Percentiles rank a stretch among this genome's conserved stretches.
These are phyloP conservation scores for Limenitis arthemis DNA, from an alignment of 2,888 invertebrate species.

Conservation along the genomic window DNA sequence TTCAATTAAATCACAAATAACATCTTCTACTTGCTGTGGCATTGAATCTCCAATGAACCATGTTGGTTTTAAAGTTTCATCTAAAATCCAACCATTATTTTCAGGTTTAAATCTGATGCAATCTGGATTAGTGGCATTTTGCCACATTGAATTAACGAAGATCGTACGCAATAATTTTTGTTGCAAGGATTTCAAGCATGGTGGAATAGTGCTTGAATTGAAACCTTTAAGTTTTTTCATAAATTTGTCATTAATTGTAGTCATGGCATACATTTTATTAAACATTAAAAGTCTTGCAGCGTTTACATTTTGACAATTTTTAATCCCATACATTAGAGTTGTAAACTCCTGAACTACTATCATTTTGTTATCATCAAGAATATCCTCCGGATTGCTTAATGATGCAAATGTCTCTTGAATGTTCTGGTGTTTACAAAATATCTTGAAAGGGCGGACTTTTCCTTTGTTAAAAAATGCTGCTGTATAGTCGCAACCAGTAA, in stretches of 20 bases:
- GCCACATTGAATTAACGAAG: not conserved
- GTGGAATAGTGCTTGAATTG: not conserved
- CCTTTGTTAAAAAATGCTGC: not conserved
- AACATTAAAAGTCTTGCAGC: not conserved
- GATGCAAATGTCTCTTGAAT: not conserved
- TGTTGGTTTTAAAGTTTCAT: too few species aligned
- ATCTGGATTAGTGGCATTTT: too few species aligned
- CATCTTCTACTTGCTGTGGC: too few species aligned
- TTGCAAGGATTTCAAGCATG: not conserved
- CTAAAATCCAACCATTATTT: too few species aligned
- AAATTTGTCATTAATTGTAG: not conserved
- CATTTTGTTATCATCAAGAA: not conserved
- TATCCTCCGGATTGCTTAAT: not conserved
- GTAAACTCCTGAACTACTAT: not conserved
- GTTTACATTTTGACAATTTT: not conserved
- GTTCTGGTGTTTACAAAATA: not conserved
- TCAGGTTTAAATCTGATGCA: too few species aligned
- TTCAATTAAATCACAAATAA: too few species aligned
- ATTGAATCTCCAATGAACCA: too few species aligned
- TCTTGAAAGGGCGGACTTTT: not conserved
- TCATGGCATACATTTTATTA: not conserved
- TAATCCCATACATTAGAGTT: not conserved
- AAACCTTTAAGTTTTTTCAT: not conserved
- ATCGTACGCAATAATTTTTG: not conserved
- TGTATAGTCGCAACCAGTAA: not conserved